Percentiles rank a stretch among this genome's conserved stretches.
Conservation (phyloP, 2,113 vertebrate species). For the Corapipo altera region DNA sequence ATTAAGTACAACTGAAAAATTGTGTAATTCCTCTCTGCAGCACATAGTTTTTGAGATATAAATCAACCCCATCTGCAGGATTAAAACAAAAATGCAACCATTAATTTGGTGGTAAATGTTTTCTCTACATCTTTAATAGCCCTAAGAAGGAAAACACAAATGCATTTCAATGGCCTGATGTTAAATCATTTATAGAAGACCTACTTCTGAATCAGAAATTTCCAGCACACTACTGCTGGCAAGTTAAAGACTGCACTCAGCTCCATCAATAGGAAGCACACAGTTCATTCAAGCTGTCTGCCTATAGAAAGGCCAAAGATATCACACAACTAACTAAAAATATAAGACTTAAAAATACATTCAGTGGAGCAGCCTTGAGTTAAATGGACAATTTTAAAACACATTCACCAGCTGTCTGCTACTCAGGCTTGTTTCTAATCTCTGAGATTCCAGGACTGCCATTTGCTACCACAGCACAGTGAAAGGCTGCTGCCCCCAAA, state of each 20-base stretch:
- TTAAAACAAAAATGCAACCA: slow-evolving; percentile 50
- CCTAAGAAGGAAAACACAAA: slow-evolving; percentile 55
- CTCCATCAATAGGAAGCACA: background rate
- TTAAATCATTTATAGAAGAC: slow-evolving; percentile 66
- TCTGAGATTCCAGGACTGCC: background rate
- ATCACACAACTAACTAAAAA: slow-evolving; percentile 49
- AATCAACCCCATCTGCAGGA: slow-evolving; percentile 49
- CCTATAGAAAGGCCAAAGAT: slow-evolving; percentile 12
- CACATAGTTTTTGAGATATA: slow-evolving; percentile 25
- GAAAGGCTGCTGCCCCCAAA: background rate
- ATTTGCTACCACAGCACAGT: background rate
- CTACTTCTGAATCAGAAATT: slow-evolving; percentile 54
- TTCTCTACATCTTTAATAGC: slow-evolving; percentile 38
- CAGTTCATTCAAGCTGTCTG: background rate
- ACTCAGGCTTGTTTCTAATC: slow-evolving; percentile 5
- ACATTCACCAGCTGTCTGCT: slow-evolving; percentile 18
- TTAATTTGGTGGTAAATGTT: slow-evolving; percentile 56
- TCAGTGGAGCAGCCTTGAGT: slow-evolving; percentile 2
- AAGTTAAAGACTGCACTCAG: background rate
- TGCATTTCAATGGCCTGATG: slow-evolving; percentile 41
- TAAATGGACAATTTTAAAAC: slow-evolving; percentile 57
- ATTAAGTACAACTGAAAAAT: slow-evolving; percentile 15
- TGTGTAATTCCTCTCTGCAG: background rate
- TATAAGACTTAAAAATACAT: slow-evolving; percentile 14
- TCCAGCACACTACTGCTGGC: background rate